A percentile compares a stretch with the other conserved stretches of the same genome.
phyloP scores from a whole-genome alignment of 2,113 vertebrate genomes.

The Tetrax tetrax region DNA sequence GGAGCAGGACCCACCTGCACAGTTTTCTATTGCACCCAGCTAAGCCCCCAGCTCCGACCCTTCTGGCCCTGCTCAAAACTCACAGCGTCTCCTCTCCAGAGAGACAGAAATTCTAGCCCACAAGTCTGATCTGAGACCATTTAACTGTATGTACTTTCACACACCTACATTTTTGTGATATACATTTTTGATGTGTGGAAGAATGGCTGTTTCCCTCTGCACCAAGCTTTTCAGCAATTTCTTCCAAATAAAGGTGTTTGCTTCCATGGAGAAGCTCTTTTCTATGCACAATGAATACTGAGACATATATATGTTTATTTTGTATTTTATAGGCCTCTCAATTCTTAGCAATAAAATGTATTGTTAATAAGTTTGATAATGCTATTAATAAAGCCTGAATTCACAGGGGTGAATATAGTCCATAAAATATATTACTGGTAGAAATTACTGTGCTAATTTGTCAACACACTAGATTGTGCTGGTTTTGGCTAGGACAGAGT shows the following conservation, averaged over 20 bases:
- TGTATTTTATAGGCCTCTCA: not conserved
- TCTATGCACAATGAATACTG: not conserved
- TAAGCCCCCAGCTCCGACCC: accelerated
- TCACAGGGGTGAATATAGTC: not conserved
- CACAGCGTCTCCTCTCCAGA: not conserved
- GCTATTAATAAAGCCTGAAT: not conserved
- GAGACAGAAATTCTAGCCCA: not conserved
- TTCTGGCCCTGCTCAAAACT: not conserved
- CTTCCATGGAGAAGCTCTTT: not conserved
- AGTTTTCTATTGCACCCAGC: not conserved
- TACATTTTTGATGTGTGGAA: not conserved
- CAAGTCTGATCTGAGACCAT: not conserved
- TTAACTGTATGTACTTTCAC: not conserved
- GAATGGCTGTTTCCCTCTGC: not conserved
- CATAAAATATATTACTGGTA: not conserved
- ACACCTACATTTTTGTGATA: not conserved
- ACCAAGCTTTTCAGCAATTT: not conserved
- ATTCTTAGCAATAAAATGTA: not conserved
- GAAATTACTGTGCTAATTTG: not conserved
- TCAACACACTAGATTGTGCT: not conserved
- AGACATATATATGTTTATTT: not conserved
- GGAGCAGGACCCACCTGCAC: not conserved
- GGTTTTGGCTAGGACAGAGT: no score
- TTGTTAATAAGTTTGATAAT: not conserved
- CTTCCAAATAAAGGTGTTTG: not conserved